A percentile compares a stretch with the other conserved stretches of the same genome.
These are phyloP conservation scores for Acleris sparsana DNA, from an alignment of 2,888 invertebrate genomes.

Conservation along the genomic window DNA sequence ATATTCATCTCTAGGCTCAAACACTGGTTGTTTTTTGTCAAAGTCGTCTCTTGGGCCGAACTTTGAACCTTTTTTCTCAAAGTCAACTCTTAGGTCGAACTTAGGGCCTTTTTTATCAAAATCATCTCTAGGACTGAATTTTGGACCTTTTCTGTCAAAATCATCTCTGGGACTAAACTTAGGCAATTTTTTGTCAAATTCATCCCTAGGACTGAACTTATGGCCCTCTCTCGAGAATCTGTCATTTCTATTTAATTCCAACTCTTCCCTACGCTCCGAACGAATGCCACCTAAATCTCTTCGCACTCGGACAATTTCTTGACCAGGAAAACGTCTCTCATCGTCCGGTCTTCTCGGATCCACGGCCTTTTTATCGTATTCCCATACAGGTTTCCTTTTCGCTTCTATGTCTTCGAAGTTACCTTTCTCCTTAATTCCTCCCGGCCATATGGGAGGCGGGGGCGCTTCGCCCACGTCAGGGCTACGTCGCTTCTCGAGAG, in stretches of 20 bases:
- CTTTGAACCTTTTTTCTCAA: constrained; percentile 14
- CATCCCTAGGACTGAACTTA: constrained; percentile 26
- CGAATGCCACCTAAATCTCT: constrained; percentile 34
- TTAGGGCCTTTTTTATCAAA: constrained; percentile 19
- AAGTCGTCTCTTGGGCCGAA: constrained; percentile 27
- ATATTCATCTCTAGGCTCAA: constrained; percentile 27
- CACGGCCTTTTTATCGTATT: constrained; percentile 37
- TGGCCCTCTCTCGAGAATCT: constrained; percentile 33
- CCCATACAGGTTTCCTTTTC: constrained; percentile 40
- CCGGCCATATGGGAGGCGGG: constrained; percentile 71
- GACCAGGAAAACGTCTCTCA: constrained; percentile 24
- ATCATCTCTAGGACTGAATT: constrained; percentile 18
- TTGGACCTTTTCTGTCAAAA: constrained; percentile 18
- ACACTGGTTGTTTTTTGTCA: constrained; percentile 6
- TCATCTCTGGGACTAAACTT: constrained; percentile 21
- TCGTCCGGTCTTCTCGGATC: constrained; percentile 16
- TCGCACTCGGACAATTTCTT: constrained; percentile 36
- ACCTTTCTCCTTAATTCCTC: constrained; percentile 46
- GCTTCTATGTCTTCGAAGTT: constrained; percentile 37
- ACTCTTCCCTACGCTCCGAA: constrained; percentile 37
- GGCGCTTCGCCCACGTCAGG: constrained; percentile 62
- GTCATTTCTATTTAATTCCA: constrained; percentile 40
- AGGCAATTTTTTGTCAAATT: constrained; percentile 7
- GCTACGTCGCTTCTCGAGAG: constrained; percentile 68
- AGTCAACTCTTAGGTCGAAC: constrained; percentile 11